A percentile compares a stretch with the other conserved stretches of the same genome.
Evolutionary conservation across 2,888 invertebrate species (phyloP).

Genomic region (Temnothorax rugatulus): DNA sequence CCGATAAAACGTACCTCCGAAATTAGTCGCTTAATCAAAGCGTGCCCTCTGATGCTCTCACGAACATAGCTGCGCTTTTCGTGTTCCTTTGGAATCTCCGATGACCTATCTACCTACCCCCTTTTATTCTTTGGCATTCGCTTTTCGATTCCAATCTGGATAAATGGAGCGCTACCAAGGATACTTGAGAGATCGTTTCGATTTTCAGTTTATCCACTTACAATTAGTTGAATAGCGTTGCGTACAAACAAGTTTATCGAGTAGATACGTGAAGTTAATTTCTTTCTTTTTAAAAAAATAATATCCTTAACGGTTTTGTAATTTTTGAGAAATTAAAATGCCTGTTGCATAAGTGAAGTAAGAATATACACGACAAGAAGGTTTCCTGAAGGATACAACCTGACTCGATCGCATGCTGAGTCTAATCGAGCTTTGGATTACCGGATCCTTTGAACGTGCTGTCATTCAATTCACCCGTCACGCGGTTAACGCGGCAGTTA

Average conservation of each 20-base stretch:
- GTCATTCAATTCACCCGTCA: conserved; percentile 21
- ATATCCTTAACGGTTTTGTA: not conserved
- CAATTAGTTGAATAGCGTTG: conserved; percentile 12
- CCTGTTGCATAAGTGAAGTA: too few species aligned
- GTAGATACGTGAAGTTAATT: not conserved
- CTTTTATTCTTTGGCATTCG: conserved; percentile 16
- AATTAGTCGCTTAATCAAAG: conserved; percentile 77
- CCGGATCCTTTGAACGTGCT: not conserved
- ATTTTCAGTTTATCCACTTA: conserved; percentile 68
- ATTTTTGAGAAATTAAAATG: conserved; percentile 18
- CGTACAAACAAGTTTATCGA: conserved; percentile 4
- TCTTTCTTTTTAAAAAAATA: not conserved
- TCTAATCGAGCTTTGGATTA: not conserved
- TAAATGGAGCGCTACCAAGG: conserved; percentile 69
- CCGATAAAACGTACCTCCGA: conserved; percentile 59
- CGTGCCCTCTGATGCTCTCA: conserved; percentile 37
- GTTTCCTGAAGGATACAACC: not conserved
- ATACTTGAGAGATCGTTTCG: conserved; percentile 69
- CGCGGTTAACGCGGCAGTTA: conserved; percentile 18
- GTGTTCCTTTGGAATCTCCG: not conserved
- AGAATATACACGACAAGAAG: not conserved
- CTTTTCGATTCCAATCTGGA: conserved; percentile 60
- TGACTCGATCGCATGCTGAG: not conserved
- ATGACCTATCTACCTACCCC: conserved; percentile 53
- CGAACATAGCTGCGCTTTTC: not conserved